Evolutionary conservation across 2,113 vertebrate genomes (phyloP), one percentile per base, ranked within the genome.

Genomic region (Oncorhynchus masou): DNA sequence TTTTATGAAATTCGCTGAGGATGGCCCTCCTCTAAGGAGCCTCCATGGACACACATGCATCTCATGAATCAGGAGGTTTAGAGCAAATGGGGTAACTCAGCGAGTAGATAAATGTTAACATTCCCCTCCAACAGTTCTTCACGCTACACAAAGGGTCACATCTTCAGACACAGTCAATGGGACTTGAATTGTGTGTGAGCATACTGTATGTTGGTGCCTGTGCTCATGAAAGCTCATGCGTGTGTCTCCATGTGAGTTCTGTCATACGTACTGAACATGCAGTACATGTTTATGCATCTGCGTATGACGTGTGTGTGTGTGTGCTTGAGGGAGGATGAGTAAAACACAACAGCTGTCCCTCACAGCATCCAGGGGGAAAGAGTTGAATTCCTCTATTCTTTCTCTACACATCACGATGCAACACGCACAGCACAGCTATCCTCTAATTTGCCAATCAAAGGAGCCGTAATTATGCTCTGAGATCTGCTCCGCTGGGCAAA

Each of bases 101-200:
- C 92, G 94, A 94, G 94, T 89, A 92, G 89, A 92, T 94, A 93
- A 95, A 94, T 84, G 89, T 81, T 90, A 88, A 90, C 69, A 60
- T 88, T 92, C 92, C 89, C 89, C 91, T 90, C 86, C 73, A 66
- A n/a, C 75, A 91, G 84, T 67, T 68, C 72, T 83, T 85, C 39
- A 75, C 57, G 79, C 84, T 57, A 87, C 88, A 87, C 83, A 86
- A 79, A 85, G 85, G 85, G 87, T 88, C 86, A 88, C 76, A 64
- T 27, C 39, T 45, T 65, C 62, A 87, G 92, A 91, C 15, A 20
- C 15, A 45, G 6, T 57, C 13, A 6, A 57, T 5, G 54, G 54
- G 54, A 57, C 31, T 9, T 11, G 9, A 20, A 19, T 1, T 57
- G 54, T 57, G 51, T 19, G 54, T 57, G 9, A 2, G 39, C 8